Evolutionary conservation across 2,113 vertebrate species (phyloP).

Genomic region (Platycercus adscitus): DNA sequence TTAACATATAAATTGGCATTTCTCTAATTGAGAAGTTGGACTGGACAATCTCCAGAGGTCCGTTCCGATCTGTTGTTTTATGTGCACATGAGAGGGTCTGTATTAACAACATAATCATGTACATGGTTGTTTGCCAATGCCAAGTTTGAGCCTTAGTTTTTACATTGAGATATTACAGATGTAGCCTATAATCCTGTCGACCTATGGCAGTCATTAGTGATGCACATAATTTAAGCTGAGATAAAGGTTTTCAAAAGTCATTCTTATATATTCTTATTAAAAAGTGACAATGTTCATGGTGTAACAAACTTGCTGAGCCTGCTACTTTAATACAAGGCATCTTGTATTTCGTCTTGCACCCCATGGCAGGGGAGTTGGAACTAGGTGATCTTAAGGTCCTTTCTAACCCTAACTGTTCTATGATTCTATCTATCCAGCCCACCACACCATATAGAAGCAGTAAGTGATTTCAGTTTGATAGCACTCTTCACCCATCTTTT

Average conservation of each 20-base stretch:
- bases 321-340: neutral
- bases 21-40: neutral
- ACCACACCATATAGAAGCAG: neutral
- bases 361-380: too few relatives aligned
- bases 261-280: neutral
- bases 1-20: accelerated
- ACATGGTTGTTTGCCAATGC: accelerated
- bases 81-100: accelerated
- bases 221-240: neutral
- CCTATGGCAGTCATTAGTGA: neutral
- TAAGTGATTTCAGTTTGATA: neutral
- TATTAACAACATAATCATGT: neutral
- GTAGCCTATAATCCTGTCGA: neutral
- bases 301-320: neutral
- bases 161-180: neutral
- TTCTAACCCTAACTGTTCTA: too few relatives aligned
- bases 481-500: neutral
- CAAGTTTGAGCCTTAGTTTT: neutral
- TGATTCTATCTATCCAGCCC: neutral
- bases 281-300: neutral
- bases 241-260: neutral
- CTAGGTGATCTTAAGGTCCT: too few relatives aligned
- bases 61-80: neutral
- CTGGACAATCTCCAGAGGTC: neutral
- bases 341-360: too few relatives aligned